A percentile compares a stretch with the other conserved stretches of the same genome.
Evolutionary conservation across 1,140 invertebrate species (phyloP).

Genomic region (Sycobia sp.): DNA sequence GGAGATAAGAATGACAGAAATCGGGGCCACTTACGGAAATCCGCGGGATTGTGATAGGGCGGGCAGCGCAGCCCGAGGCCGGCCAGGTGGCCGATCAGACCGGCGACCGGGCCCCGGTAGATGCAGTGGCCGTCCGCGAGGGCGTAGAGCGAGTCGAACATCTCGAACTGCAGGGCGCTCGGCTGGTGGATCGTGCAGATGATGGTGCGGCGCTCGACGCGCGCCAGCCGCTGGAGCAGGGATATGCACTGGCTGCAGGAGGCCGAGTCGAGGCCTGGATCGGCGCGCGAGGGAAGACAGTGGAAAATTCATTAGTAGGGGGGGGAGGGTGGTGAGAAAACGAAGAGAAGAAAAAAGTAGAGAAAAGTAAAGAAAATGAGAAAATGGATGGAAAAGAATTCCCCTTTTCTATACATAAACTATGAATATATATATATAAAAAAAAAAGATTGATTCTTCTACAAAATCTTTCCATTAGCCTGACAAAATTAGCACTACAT

Average conservation of each 20-base stretch:
- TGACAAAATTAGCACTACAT: no score
- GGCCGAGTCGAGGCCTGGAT: conserved; percentile 87
- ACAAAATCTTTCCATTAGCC: no score
- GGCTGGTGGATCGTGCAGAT: conserved; percentile 97
- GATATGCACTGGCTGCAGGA: conserved; percentile 88
- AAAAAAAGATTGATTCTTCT: no score
- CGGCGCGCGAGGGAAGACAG: not conserved
- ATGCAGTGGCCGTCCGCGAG: conserved; percentile 86
- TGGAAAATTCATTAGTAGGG: not conserved
- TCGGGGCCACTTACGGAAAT: conserved; percentile 78
- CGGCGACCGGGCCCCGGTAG: conserved; percentile 78
- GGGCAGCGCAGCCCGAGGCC: conserved; percentile 83
- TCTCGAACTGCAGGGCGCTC: conserved; percentile 91
- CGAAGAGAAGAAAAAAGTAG: no score
- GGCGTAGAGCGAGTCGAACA: conserved; percentile 94
- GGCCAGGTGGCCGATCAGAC: conserved; percentile 82
- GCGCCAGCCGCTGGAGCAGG: conserved; percentile 79
- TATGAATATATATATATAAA: no score
- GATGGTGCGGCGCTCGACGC: conserved; percentile 82
- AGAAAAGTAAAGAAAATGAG: no score
- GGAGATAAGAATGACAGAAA: no score
- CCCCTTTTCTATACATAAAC: no score
- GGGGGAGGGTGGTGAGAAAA: not conserved
- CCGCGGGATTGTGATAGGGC: conserved; percentile 93
- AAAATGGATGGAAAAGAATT: no score